Percentiles rank a stretch among this genome's conserved stretches.
Conservation (phyloP, 23 tunicate genomes). For the Halocynthia aurantium region DNA sequence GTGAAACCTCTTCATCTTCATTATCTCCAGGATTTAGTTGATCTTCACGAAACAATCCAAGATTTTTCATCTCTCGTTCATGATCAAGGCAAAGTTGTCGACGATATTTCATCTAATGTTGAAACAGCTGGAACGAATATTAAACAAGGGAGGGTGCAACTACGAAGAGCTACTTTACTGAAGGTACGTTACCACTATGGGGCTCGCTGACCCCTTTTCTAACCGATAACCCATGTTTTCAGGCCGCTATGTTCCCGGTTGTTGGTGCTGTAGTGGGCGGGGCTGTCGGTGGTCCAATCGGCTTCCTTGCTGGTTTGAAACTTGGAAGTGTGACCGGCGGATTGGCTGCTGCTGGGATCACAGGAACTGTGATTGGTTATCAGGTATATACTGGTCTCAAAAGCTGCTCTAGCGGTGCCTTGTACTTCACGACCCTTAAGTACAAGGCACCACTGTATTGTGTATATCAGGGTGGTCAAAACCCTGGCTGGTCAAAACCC, state of each 20-base stretch:
- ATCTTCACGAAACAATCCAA: constrained; percentile 33
- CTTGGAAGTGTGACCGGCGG: constrained; percentile 62
- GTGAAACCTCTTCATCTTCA: too few species aligned
- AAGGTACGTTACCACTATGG: constrained; percentile 10
- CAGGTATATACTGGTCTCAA: constrained; percentile 37
- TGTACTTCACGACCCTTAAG: too few species aligned
- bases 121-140: constrained; percentile 45
- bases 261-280: constrained; percentile 90
- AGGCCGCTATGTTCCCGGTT: constrained; percentile 85
- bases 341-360: constrained; percentile 66
- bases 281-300: constrained; percentile 72
- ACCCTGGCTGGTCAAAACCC: too few species aligned
- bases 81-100: constrained; percentile 50
- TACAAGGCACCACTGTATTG: too few species aligned
- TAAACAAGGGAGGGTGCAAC: constrained; percentile 32
- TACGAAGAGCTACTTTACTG: constrained; percentile 37
- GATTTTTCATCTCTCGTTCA: constrained; percentile 35
- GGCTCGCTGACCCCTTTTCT: not conserved
- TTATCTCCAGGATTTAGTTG: constrained; percentile 20
- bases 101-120: constrained; percentile 45
- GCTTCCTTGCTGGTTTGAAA: constrained; percentile 64
- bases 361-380: constrained; percentile 76
- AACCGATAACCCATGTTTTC: not conserved
- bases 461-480: too few species aligned
- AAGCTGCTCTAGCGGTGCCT: not conserved